Base-by-base conservation (phyloP, 2,888 invertebrate species). In the Leucoma salicis region DNA sequence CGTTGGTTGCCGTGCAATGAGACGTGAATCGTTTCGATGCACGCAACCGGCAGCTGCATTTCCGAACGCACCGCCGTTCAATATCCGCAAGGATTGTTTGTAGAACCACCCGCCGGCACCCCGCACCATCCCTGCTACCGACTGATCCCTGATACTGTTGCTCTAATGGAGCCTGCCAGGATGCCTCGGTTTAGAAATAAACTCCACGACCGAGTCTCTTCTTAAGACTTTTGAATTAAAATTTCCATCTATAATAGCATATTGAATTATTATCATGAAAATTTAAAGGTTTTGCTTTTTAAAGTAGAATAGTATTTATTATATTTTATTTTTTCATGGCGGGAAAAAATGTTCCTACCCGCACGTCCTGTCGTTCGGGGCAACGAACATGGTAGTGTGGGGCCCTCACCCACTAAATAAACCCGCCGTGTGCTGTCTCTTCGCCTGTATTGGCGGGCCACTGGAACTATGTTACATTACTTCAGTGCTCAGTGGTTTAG, bases 41-140 rank as follows among this genome's bases (percentile, higher is more conserved):
- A 82, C 79, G 79, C 83, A 82, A 75, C 71, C 78, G 74, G 67
- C 73, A 67, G 70, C 68, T 79, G 83, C 82, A 84, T 86, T 86
- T 86, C 86, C 87, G 73, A 84, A 88, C 85, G 85, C 87, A 86
- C 80, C 80, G 71, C 85, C 85, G 86, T 86, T 88, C 87, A 87
- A 88, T 87, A 88, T 87, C 86, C 86, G 83, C 80, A 81, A 74
- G 80, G 75, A 86, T 87, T 87, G 87, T 88, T 86, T 87, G 87
- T 78, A 73, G 76, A 80, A 68, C 70, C 70, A 61, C 52, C 74
- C 65, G 47, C 60, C 55, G 44, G 42, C 50, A 43, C 56, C 57
- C 58, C 57, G 49, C 47, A 44, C 43, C 61, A 53, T 50, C 63
- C 50, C 67, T 49, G 39, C 59, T n/a, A n/a, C n/a, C n/a, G n/a